Conservation (phyloP, 2,888 invertebrate species). For the Dynastes tityus region DNA sequence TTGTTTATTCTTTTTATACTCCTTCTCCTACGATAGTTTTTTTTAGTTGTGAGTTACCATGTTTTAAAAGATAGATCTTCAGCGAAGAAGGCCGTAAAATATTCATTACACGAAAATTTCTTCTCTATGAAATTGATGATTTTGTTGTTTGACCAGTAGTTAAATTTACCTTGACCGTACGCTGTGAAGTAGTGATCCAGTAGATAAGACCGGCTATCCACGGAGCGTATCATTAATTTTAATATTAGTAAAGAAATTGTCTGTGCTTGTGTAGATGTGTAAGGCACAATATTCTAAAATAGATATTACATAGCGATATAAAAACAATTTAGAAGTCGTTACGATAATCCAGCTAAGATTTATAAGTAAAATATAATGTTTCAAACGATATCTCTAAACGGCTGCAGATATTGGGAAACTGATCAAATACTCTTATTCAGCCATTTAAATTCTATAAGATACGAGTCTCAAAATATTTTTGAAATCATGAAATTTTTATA, state of each 20-base stretch:
- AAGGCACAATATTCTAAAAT: constrained; percentile 14
- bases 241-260: constrained; percentile 36
- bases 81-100: constrained; percentile 7
- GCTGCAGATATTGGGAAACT: no score
- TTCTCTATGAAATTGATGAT: constrained; percentile 33
- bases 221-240: constrained; percentile 22
- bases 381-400: no score
- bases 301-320: constrained; percentile 29
- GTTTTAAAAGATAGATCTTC: neutral
- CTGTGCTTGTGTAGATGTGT: neutral
- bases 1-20: neutral
- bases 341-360: no score
- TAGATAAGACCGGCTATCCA: constrained; percentile 31
- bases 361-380: no score
- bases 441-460: no score
- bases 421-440: no score
- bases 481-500: no score
- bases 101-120: constrained; percentile 32
- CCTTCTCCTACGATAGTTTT: constrained; percentile 15
- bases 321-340: constrained; percentile 23
- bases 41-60: neutral
- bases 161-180: constrained; percentile 46
- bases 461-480: no score
- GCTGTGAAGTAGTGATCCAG: constrained; percentile 16
- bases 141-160: constrained; percentile 45